Evolutionary conservation across 2,113 vertebrate genomes (phyloP), one percentile per base, ranked within the genome.

Genomic region (Helogale parvula): DNA sequence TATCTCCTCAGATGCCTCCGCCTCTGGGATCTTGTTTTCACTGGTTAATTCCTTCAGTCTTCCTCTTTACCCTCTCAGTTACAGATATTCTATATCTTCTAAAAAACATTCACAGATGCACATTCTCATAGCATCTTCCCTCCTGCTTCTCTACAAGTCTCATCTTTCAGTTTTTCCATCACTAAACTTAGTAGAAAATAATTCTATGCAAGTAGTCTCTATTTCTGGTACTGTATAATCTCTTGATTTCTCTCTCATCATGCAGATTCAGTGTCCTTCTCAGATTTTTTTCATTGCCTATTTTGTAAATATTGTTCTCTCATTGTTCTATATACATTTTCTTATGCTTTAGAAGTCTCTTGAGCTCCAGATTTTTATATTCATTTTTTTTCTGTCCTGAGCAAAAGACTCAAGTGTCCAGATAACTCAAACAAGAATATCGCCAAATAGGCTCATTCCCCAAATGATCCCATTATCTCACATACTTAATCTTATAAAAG

Each of bases 401-500:
- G 27, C 90, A 25, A 6, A 45, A 82, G 45, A 76, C 38, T 86
- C 17, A 71, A 86, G 60, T 77, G 31, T 76, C 77, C 31, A 60
- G 29, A 33, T 66, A 57, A 82, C 57, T 93, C 77, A 96, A 57
- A 57, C 83, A 35, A 84, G 45, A 95, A 90, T 83, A 83, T 83
- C 45, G n/a, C 25, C 41, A 66, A 95, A 87, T 63, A 79, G 60
- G 38, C 50, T 92, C 7, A 52, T 71, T 95, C 5, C n/a, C n/a
- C 50, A 81, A 66, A 19, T 9, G 0, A n/a, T 65, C 54, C 41
- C 54, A 41, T 72, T 88, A 84, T 74, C 21, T 45, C 5, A 35
- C 5, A 69, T 31, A 71, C 25, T 50, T 79, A 33, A 47, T 68
- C 38, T 85, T 82, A 71, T 38, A 50, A 87, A 50, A 21, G 7